Evolutionary conservation across 2,888 invertebrate genomes (phyloP).

Genomic region (Pollenia amentaria): DNA sequence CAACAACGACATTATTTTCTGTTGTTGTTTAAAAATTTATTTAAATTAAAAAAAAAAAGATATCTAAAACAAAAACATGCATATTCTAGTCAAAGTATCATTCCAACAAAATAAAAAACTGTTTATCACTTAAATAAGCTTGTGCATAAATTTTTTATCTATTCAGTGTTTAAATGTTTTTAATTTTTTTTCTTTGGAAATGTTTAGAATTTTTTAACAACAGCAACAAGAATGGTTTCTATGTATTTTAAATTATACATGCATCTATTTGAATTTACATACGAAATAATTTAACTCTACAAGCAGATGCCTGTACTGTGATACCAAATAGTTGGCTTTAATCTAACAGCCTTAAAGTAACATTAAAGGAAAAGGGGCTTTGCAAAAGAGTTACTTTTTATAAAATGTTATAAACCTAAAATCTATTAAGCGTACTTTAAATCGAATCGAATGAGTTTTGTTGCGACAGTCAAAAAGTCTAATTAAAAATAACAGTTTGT

Average conservation of each 20-base stretch:
- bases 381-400: neutral
- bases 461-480: no score
- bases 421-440: no score
- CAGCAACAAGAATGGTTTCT: neutral
- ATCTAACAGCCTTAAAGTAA: neutral
- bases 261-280: constrained; percentile 14
- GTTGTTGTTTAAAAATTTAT: constrained; percentile 27
- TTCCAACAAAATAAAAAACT: constrained; percentile 4
- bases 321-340: neutral
- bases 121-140: constrained; percentile 21
- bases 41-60: constrained; percentile 19
- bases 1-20: neutral
- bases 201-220: constrained; percentile 4
- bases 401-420: no score
- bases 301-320: neutral
- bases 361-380: neutral
- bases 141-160: constrained; percentile 20
- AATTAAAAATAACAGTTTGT: no score
- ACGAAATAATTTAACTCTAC: neutral
- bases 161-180: neutral
- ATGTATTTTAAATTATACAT: neutral
- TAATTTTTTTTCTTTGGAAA: constrained; percentile 1
- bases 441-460: no score
- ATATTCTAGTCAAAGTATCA: constrained; percentile 42
- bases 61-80: constrained; percentile 30